Conservation (phyloP, 2,888 invertebrate genomes). For the Anthrax anthrax region DNA sequence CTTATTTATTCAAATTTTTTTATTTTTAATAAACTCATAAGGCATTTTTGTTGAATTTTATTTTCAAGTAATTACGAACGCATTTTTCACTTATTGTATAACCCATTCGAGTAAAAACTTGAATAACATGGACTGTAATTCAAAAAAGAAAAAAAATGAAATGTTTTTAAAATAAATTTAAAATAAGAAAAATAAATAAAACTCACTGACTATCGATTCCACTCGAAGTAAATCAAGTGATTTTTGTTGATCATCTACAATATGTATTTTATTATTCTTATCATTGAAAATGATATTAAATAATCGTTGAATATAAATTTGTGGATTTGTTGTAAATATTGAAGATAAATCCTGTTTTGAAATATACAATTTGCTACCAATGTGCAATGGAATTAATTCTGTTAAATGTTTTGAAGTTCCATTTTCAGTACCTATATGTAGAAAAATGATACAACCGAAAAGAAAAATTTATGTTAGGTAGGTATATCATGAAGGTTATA, state of each 20-base stretch:
- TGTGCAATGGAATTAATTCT: conserved; percentile 11
- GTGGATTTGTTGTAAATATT: conserved; percentile 12
- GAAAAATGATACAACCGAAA: no score
- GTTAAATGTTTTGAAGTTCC: no score
- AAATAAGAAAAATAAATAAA: background rate
- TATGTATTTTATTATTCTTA: background rate
- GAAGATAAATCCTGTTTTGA: conserved; percentile 9
- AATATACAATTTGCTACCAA: conserved; percentile 10
- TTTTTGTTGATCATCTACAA: background rate
- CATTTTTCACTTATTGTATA: conserved; percentile 1
- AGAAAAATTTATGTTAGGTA: no score
- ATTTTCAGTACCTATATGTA: no score
- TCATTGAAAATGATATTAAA: conserved; percentile 11
- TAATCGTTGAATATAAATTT: conserved; percentile 10
- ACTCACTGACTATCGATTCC: conserved; percentile 11
- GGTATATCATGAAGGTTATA: no score
- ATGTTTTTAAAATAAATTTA: background rate
- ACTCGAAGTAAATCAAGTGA: conserved; percentile 4
- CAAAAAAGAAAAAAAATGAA: background rate
- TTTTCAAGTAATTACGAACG: conserved; percentile 2
- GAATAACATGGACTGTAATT: conserved; percentile 12
- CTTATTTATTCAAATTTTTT: no score
- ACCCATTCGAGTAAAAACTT: conserved; percentile 11
- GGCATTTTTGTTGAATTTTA: no score
- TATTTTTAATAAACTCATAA: no score